Conservation (phyloP, 2,797 vertebrate species). For the Sylvia borin region DNA sequence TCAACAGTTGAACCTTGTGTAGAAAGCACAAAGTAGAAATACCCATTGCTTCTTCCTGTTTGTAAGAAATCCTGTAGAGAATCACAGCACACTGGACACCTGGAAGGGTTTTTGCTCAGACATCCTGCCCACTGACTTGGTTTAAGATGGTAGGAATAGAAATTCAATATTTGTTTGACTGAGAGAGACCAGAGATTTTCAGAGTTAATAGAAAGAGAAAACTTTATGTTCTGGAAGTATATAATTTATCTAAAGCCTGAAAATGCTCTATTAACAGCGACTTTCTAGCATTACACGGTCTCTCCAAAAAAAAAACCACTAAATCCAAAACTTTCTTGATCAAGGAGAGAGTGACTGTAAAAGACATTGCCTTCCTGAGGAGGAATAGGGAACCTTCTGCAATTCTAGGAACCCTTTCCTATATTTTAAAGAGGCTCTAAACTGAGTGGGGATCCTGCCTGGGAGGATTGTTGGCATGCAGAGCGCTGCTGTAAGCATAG, state of each 20-base stretch:
- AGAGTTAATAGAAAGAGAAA: not conserved
- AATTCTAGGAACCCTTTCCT: not conserved
- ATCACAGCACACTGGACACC: not conserved
- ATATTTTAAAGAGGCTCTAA: not conserved
- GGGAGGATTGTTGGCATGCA: not conserved
- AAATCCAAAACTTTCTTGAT: not conserved
- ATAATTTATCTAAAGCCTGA: not conserved
- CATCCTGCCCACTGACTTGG: not conserved
- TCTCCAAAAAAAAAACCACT: not conserved
- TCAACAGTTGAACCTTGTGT: not conserved
- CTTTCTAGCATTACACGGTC: not conserved
- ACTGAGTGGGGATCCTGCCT: not conserved
- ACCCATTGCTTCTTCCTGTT: not conserved
- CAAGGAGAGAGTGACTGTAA: not conserved
- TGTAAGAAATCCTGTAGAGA: not conserved
- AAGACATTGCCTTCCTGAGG: not conserved
- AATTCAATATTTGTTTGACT: not conserved
- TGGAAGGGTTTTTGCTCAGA: not conserved
- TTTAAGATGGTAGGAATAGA: not conserved
- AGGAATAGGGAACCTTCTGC: not conserved
- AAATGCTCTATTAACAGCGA: accelerated
- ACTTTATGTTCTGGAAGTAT: not conserved
- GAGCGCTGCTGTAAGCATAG: not conserved
- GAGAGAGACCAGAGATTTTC: not conserved
- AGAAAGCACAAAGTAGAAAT: not conserved